Conservation (phyloP, 1,140 invertebrate species). For the Tigriopus japonicus region DNA sequence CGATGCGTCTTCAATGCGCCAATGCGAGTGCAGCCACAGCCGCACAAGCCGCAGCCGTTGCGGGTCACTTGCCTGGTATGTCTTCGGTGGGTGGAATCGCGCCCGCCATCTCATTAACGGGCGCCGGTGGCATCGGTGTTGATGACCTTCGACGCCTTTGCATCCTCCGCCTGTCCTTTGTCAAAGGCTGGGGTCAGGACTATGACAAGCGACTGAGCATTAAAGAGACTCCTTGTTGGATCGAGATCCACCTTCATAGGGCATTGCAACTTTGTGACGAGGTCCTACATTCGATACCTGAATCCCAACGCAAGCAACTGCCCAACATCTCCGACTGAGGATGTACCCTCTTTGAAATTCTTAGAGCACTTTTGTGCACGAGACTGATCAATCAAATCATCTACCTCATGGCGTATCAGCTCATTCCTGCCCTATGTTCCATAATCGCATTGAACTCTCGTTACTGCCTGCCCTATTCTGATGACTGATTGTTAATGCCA, state of each 20-base stretch:
- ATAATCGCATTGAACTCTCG: too few species aligned
- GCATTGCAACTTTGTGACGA: constrained; percentile 87
- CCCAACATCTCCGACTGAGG: too few species aligned
- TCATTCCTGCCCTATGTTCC: too few species aligned
- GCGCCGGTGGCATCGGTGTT: not conserved
- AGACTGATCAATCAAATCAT: too few species aligned
- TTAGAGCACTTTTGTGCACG: too few species aligned
- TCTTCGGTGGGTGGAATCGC: constrained; percentile 17
- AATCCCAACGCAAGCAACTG: too few species aligned
- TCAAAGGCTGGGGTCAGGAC: not conserved
- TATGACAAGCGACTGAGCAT: not conserved
- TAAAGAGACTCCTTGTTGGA: constrained; percentile 97
- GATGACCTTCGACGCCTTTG: not conserved
- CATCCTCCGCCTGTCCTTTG: not conserved
- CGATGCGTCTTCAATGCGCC: not conserved
- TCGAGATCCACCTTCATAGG: constrained; percentile 84
- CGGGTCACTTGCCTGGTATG: constrained; percentile 48
- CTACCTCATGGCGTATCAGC: too few species aligned
- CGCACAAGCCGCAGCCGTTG: constrained; percentile 90
- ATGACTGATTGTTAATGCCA: too few species aligned
- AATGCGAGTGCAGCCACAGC: constrained; percentile 51
- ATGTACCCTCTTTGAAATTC: too few species aligned
- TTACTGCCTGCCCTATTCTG: too few species aligned
- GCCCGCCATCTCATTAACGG: constrained; percentile 17
- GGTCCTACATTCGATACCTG: constrained; percentile 57